Evolutionary conservation across 64 coral and sea anemone species (phyloP).

Genomic region (Montipora capricornis): DNA sequence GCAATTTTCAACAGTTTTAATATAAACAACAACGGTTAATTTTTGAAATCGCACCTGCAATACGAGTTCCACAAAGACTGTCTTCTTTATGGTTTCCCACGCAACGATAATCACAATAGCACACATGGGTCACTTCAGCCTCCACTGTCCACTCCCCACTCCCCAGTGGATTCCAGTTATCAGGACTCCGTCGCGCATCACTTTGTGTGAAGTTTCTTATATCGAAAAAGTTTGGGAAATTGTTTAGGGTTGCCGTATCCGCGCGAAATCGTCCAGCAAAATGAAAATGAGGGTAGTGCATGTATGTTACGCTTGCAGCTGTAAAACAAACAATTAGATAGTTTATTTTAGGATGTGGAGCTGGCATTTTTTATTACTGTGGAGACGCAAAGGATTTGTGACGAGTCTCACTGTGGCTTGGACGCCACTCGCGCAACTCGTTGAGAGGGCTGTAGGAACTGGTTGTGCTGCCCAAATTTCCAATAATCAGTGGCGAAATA

Average conservation of each 20-base stretch:
- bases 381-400: too few species aligned
- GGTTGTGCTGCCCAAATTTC: too few species aligned
- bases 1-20: background rate
- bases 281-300: constrained; percentile 30
- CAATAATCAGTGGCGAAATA: too few species aligned
- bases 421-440: too few species aligned
- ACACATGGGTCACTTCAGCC: constrained; percentile 16
- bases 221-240: constrained; percentile 11
- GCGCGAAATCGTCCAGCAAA: constrained; percentile 36
- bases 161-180: constrained; percentile 30
- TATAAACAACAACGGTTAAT: background rate
- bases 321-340: too few species aligned
- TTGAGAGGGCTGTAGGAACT: too few species aligned
- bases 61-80: background rate
- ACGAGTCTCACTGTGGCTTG: too few species aligned
- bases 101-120: constrained; percentile 28
- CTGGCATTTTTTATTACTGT: too few species aligned
- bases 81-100: background rate
- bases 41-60: background rate
- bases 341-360: too few species aligned
- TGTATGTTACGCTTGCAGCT: background rate
- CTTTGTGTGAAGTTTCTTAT: background rate
- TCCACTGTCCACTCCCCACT: constrained; percentile 32
- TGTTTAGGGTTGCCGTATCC: constrained; percentile 14
- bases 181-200: background rate